Evolutionary conservation across 1,140 invertebrate species (phyloP), one percentile per base, ranked within the genome.

Genomic region (Brachionus rotundiformis): DNA sequence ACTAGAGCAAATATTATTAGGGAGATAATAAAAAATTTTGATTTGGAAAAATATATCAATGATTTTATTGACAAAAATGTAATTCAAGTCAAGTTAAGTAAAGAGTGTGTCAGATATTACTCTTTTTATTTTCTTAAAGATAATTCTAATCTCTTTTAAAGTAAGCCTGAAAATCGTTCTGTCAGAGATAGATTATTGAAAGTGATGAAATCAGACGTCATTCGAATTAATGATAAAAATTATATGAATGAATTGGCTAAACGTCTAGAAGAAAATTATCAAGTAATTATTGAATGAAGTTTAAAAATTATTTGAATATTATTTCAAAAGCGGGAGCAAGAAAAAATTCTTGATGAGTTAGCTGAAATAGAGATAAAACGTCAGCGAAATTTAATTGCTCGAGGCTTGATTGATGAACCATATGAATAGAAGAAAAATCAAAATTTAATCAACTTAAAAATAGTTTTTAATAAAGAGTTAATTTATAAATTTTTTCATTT

Each of bases 201-300:
- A 25, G n/a, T 79, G 36, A 79, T 79, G 76, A 63, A 79, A 36
- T 39, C 76, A 1, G 76, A 79, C 59, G 76, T 79, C 6, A 59
- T 79, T n/a, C 19, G 59, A 10, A 79, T 79, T 19, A 79, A 79
- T 59, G 76, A 79, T 79, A 31, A 33, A 23, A 63, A 79, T 54
- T 79, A 33, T 25, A 79, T 79, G 76, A 33, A 8, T 13, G 36
- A 79, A 59, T 41, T 79, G 44, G 27, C 76, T 10, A 41, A 79
- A 23, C 29, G 36, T 16, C 49, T 79, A 25, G 19, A 79, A 41
- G 47, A 79, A 16, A 54, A 59, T 36, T 54, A 79, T 79, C 76
- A 79, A 8, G 44, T 79, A 31, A 77, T 13, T 1, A n/a, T n/a
- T 23, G 16, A 10, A 19, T n/a, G n/a, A 19, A 33, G 16, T 68